Conservation (phyloP, 1,140 invertebrate genomes). For the Penaeus japonicus region DNA sequence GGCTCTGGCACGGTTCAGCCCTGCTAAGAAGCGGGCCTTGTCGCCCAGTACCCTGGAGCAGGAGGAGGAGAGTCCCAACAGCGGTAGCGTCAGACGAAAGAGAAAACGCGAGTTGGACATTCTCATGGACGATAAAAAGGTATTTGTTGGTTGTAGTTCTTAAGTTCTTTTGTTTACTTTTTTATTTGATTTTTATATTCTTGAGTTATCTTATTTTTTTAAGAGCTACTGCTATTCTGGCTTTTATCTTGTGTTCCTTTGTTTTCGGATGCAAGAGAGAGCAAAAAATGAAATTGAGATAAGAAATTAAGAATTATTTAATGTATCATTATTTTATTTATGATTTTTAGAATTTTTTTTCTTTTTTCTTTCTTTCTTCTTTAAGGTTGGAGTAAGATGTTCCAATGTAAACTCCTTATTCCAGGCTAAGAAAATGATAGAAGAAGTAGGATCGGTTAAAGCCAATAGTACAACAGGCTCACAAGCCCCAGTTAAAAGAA, state of each 20-base stretch:
- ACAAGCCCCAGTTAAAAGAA: conserved; percentile 48
- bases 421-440: conserved; percentile 55
- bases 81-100: conserved; percentile 31
- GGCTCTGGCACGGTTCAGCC: conserved; percentile 37
- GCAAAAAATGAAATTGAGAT: neutral
- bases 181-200: too few relatives aligned
- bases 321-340: too few relatives aligned
- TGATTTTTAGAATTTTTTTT: too few relatives aligned
- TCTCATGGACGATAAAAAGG: conserved; percentile 53
- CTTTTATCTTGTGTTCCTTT: too few relatives aligned
- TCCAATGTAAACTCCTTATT: neutral
- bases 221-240: too few relatives aligned
- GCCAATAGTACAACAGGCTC: neutral
- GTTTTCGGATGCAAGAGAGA: too few relatives aligned
- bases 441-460: conserved; percentile 41
- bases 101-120: conserved; percentile 54
- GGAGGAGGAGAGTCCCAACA: neutral
- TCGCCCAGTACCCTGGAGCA: conserved; percentile 15
- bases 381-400: neutral
- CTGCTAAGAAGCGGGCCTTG: conserved; percentile 47
- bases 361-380: too few relatives aligned
- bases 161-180: neutral
- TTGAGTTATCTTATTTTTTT: too few relatives aligned
- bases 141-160: neutral
- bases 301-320: neutral